A percentile compares a stretch with the other conserved stretches of the same genome.
These are phyloP conservation scores for Iphiclides podalirius DNA, from an alignment of 2,888 invertebrate species.

Conservation along the genomic window DNA sequence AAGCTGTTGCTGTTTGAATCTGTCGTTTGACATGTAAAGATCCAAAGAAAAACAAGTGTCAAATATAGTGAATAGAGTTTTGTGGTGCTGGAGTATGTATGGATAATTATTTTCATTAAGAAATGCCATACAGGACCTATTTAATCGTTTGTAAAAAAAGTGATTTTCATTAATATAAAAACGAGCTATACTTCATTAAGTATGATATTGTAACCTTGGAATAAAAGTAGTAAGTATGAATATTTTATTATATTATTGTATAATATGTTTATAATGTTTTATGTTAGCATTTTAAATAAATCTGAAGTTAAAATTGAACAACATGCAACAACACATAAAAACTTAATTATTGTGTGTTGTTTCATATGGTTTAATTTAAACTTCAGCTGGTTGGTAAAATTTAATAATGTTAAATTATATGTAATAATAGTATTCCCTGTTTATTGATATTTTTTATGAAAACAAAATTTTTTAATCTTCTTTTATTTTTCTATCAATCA, in stretches of 20 bases:
- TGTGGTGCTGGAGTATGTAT: constrained; percentile 15
- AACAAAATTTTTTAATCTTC: too few relatives aligned
- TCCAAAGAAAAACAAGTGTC: constrained; percentile 9
- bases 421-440: too few relatives aligned
- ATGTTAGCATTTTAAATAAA: constrained; percentile 2
- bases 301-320: too few relatives aligned
- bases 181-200: not conserved
- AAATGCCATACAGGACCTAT: constrained; percentile 12
- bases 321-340: too few relatives aligned
- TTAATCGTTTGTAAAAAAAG: constrained; percentile 13
- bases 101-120: constrained; percentile 13
- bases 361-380: too few relatives aligned
- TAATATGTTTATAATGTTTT: constrained; percentile 10
- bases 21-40: constrained; percentile 1
- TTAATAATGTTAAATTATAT: too few relatives aligned
- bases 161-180: constrained; percentile 12
- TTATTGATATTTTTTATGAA: too few relatives aligned
- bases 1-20: constrained; percentile 6
- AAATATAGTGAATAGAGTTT: constrained; percentile 19
- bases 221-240: constrained; percentile 34
- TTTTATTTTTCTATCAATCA: too few relatives aligned
- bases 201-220: constrained; percentile 32
- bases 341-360: too few relatives aligned
- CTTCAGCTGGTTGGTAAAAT: too few relatives aligned
- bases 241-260: constrained; percentile 12